A percentile compares a stretch with the other conserved stretches of the same genome.
Evolutionary conservation across 2,797 vertebrate genomes (phyloP).

Genomic region (Catharus ustulatus): DNA sequence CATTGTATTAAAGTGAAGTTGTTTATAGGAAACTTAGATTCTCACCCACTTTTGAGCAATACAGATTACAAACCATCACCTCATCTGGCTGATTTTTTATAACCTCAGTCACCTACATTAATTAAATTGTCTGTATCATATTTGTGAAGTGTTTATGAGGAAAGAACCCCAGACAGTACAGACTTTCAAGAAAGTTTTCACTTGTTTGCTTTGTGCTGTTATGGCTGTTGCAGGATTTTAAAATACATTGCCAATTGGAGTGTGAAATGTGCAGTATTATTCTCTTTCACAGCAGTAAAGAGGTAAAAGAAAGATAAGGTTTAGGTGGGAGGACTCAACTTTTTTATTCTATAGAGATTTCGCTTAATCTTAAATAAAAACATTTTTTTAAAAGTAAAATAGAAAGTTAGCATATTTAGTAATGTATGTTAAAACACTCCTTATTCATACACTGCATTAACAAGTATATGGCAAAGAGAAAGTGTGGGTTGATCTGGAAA

Average conservation of each 20-base stretch:
- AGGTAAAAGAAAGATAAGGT: not conserved
- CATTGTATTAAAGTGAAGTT: slow-evolving; percentile 32
- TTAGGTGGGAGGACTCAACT: not conserved
- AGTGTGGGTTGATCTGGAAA: not conserved
- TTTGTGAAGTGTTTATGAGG: slow-evolving; percentile 6
- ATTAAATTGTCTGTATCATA: not conserved
- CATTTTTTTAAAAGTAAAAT: not conserved
- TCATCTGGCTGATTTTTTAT: not conserved
- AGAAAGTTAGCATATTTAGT: not conserved
- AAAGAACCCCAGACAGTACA: not conserved
- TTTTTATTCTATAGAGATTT: not conserved
- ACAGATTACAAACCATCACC: not conserved
- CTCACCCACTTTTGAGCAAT: not conserved
- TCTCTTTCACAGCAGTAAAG: not conserved
- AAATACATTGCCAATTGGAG: not conserved
- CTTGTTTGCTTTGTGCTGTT: not conserved
- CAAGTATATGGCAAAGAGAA: not conserved
- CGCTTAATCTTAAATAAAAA: not conserved
- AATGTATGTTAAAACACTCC: not conserved
- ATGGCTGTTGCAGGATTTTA: not conserved
- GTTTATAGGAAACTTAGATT: slow-evolving; percentile 39
- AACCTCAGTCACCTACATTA: not conserved
- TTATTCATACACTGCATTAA: not conserved
- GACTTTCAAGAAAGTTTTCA: not conserved
- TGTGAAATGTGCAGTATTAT: not conserved